A percentile compares a stretch with the other conserved stretches of the same genome.
Evolutionary conservation across 2,113 vertebrate species (phyloP).

Genomic region (Calidris pygmaea): DNA sequence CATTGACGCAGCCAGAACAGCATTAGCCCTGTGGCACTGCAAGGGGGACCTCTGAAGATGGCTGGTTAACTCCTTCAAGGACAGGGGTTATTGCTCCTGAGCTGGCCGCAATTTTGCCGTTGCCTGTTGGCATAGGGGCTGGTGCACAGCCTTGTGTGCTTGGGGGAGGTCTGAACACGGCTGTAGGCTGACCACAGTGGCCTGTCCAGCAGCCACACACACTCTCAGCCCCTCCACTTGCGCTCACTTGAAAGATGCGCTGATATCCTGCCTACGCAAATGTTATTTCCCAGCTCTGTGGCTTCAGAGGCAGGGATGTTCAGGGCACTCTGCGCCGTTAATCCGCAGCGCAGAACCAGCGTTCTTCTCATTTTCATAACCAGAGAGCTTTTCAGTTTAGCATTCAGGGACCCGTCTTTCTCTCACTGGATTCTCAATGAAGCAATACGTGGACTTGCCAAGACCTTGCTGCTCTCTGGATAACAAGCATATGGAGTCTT

Average conservation of each 20-base stretch:
- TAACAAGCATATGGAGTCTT: not conserved
- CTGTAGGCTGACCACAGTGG: not conserved
- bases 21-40: not conserved
- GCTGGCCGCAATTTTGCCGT: not conserved
- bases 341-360: accelerated
- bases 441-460: not conserved
- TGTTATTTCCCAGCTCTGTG: not conserved
- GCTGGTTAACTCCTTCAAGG: not conserved
- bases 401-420: not conserved
- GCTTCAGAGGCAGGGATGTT: not conserved
- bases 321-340: not conserved
- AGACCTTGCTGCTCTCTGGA: not conserved
- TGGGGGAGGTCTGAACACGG: accelerated
- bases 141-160: too few relatives aligned
- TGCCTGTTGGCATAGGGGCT: not conserved
- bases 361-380: not conserved
- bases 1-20: not conserved
- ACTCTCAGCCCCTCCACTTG: accelerated
- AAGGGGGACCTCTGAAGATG: not conserved
- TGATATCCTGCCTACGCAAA: not conserved
- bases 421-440: not conserved
- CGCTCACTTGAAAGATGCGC: too few relatives aligned
- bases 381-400: not conserved
- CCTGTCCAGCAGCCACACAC: accelerated
- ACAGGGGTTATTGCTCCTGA: accelerated